Evolutionary conservation across 2,888 invertebrate genomes (phyloP), one percentile per base, ranked within the genome.

Genomic region (Phyllotreta striolata): DNA sequence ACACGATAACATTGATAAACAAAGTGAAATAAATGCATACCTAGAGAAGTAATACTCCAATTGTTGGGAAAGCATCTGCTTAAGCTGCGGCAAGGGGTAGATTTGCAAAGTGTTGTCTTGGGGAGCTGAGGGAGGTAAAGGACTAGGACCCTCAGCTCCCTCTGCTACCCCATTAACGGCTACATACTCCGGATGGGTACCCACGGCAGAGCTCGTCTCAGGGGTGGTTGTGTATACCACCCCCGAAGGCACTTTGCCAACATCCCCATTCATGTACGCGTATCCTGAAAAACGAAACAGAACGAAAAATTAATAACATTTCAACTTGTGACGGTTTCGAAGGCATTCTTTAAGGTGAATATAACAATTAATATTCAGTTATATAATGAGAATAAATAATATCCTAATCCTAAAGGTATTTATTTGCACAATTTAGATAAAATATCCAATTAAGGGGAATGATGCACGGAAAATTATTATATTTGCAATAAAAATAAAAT

Each of bases 11-110:
- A 24, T 24, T 24, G 24, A 24, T 24, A 24, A 24, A 24, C 24
- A n/a, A n/a, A n/a, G n/a, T 24, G 24, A 24, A 24, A 24, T 4
- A 24, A 24, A 24, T 24, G 24, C 63, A 66, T 80, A 93, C 93
- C 92, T 89, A 76, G 93, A 93, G 83, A 95, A 94, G 82, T 94
- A 95, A 81, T 93, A 93, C 83, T 95, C 93, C 76, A 95, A 86
- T 82, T 94, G 94, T 62, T 88, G 87, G 73, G 90, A 90, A 76
- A 95, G 86, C 87, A 90, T 86, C 77, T 88, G 88, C 82, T 91
- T 90, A 51, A 93, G 84, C 81, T 91, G 89, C 73, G 91, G 90
- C 78, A 91, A 83, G 69, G 91, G 86, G 76, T 89, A 86, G 68
- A 83, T 83, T 66, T 81, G 79, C 66, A 84, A 82, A 68, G 80